Percentiles rank a stretch among this genome's conserved stretches.
These are phyloP conservation scores for Schizopygopsis pylzovi DNA, from an alignment of 2,797 vertebrate genomes.

Conservation along the genomic window DNA sequence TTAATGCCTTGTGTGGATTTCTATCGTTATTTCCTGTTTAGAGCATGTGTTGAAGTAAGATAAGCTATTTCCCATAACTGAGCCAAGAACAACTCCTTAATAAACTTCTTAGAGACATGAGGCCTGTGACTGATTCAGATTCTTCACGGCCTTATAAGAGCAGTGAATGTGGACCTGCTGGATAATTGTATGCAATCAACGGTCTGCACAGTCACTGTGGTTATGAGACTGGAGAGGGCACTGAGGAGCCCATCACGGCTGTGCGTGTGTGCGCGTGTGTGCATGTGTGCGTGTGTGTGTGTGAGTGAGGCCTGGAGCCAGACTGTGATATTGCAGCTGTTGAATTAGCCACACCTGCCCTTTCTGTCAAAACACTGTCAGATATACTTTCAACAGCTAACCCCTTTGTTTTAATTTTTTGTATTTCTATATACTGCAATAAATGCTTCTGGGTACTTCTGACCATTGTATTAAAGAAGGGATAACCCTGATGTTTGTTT, in stretches of 20 bases:
- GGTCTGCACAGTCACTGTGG: not conserved
- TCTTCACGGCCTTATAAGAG: slow-evolving; percentile 47
- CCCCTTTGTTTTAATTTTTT: not conserved
- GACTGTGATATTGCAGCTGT: slow-evolving; percentile 50
- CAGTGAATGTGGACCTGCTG: slow-evolving; percentile 15
- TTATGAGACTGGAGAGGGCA: slow-evolving; percentile 3
- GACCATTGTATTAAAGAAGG: too few relatives aligned
- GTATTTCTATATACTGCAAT: not conserved
- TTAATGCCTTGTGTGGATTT: not conserved
- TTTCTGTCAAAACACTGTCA: slow-evolving; percentile 50
- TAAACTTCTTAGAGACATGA: not conserved
- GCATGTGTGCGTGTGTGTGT: not conserved
- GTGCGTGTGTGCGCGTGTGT: not conserved
- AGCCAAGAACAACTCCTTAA: not conserved
- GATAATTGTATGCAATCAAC: not conserved
- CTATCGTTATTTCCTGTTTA: not conserved
- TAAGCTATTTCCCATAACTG: slow-evolving; percentile 5
- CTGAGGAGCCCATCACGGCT: not conserved
- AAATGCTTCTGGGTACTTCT: not conserved
- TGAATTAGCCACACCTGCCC: slow-evolving; percentile 46
- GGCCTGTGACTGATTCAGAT: slow-evolving; percentile 4
- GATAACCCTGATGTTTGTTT: not conserved
- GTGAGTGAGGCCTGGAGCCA: not conserved
- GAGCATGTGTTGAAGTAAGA: not conserved
- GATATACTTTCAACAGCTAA: slow-evolving; percentile 4